Percentiles rank a stretch among this genome's conserved stretches.
Evolutionary conservation across 2,797 vertebrate genomes (phyloP).

Genomic region (Catamblyrhynchus diadema): DNA sequence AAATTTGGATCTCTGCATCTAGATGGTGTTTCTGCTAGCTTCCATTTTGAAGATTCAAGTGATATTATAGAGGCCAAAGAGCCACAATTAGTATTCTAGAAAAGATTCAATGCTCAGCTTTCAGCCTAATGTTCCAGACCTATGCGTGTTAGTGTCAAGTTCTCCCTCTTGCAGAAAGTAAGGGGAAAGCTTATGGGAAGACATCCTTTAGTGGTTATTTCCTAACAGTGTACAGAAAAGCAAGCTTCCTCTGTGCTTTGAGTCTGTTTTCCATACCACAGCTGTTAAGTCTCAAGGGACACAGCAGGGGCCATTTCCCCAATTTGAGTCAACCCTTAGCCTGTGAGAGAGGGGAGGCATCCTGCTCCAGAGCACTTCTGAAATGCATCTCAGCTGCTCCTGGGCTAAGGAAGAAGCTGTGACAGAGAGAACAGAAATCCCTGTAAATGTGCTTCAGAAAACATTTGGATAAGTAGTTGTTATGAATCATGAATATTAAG

Average conservation of each 20-base stretch:
- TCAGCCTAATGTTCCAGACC: background rate
- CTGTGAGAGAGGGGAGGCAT: background rate
- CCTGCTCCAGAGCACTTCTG: background rate
- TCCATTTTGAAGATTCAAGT: background rate
- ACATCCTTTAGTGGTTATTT: background rate
- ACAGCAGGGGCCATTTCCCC: background rate
- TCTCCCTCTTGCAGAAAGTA: background rate
- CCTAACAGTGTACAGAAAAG: background rate
- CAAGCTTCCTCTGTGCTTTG: background rate
- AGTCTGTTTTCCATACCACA: background rate
- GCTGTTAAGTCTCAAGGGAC: background rate
- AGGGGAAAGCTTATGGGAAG: background rate
- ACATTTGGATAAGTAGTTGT: background rate
- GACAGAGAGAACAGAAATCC: background rate
- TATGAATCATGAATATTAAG: conserved; percentile 10
- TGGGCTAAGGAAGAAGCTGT: background rate
- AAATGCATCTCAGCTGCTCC: background rate
- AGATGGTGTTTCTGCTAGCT: background rate
- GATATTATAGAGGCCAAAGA: background rate
- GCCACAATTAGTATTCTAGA: background rate
- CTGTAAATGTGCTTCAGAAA: background rate
- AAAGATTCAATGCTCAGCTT: background rate
- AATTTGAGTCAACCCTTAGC: background rate
- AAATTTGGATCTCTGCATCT: background rate
- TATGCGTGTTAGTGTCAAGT: accelerated